phyloP scores from a whole-genome alignment of 1,140 invertebrate genomes.

The Neuroterus valhalla region DNA sequence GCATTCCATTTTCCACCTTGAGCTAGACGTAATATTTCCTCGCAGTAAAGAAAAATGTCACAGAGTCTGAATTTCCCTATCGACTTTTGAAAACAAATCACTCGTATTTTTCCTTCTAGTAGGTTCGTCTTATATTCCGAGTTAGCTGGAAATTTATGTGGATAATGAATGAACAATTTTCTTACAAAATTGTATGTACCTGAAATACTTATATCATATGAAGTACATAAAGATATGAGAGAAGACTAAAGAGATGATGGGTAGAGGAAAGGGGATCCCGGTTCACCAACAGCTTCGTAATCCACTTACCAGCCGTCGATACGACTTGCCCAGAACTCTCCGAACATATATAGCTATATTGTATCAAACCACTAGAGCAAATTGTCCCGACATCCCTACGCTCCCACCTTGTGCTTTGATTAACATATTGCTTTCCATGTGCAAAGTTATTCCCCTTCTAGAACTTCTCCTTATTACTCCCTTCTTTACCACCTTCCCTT shows the following conservation, averaged over 20 bases:
- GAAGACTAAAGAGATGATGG: slow-evolving; percentile 35
- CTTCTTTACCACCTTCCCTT: too few relatives aligned
- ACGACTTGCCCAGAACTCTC: slow-evolving; percentile 51
- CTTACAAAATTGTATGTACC: too few relatives aligned
- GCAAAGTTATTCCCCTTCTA: too few relatives aligned
- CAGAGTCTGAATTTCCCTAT: slow-evolving; percentile 1
- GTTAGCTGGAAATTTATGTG: not conserved
- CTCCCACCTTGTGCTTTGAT: slow-evolving; percentile 53
- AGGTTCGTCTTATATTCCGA: not conserved
- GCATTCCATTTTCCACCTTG: slow-evolving; percentile 5
- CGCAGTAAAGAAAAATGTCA: not conserved
- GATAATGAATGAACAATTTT: too few relatives aligned
- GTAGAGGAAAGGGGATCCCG: slow-evolving; percentile 46
- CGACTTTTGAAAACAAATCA: slow-evolving; percentile 7
- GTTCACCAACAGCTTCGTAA: slow-evolving; percentile 54
- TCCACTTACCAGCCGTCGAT: slow-evolving; percentile 60
- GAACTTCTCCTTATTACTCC: too few relatives aligned
- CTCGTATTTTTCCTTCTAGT: not conserved
- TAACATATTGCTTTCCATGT: slow-evolving; percentile 59
- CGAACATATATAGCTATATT: slow-evolving; percentile 51
- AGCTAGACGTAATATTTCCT: slow-evolving; percentile 12
- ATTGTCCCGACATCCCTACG: slow-evolving; percentile 59
- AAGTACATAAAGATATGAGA: slow-evolving; percentile 37
- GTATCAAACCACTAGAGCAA: slow-evolving; percentile 56
- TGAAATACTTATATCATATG: not conserved